phyloP scores from a whole-genome alignment of 2,888 invertebrate species.

The Hofmannophila pseudospretella region DNA sequence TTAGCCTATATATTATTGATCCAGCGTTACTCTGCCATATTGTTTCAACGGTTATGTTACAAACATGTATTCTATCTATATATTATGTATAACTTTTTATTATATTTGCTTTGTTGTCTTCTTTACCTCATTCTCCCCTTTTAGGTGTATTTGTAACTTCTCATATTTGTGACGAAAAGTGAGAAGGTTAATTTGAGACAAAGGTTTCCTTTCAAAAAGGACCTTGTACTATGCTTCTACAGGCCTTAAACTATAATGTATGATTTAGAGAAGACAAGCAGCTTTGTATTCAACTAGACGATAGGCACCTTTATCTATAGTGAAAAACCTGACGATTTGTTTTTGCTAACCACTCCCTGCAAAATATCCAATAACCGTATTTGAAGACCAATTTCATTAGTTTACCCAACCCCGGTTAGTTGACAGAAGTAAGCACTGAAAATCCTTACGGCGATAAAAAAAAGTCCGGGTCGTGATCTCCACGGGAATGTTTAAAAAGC shows the following conservation, averaged over 20 bases:
- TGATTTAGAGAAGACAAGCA: too few species aligned
- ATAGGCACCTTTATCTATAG: too few species aligned
- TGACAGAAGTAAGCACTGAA: slow-evolving; percentile 50
- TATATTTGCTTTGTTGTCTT: background rate
- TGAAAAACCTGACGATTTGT: too few species aligned
- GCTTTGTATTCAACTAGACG: too few species aligned
- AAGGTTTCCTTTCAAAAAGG: too few species aligned
- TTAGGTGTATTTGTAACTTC: too few species aligned
- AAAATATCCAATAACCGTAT: too few species aligned
- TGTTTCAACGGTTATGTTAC: slow-evolving; percentile 29
- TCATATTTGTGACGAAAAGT: too few species aligned
- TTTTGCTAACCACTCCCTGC: too few species aligned
- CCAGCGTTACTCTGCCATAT: slow-evolving; percentile 52
- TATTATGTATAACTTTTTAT: background rate
- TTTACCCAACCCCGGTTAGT: slow-evolving; percentile 25
- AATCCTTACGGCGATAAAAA: slow-evolving; percentile 56
- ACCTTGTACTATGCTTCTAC: too few species aligned
- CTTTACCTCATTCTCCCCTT: background rate
- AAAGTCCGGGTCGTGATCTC: slow-evolving; percentile 52
- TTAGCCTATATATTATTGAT: slow-evolving; percentile 76
- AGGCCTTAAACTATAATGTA: too few species aligned
- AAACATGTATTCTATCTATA: background rate
- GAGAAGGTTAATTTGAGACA: too few species aligned
- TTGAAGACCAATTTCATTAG: background rate
- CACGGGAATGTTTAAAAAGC: slow-evolving; percentile 63